Evolutionary conservation across 2,113 vertebrate species (phyloP).

Genomic region (Nannobrachium achirus): DNA sequence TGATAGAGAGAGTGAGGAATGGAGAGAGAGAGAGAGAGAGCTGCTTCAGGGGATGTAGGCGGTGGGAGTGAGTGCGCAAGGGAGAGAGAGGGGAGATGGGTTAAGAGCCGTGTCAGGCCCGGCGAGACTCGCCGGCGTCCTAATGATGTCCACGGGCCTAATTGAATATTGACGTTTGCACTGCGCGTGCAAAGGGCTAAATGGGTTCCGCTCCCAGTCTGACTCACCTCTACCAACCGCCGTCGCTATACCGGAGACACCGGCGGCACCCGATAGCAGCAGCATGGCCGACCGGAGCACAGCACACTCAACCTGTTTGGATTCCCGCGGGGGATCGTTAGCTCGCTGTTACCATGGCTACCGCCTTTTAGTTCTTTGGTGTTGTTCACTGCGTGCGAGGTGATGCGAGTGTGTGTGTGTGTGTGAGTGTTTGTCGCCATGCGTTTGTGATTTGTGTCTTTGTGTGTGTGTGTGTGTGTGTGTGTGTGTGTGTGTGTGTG

Average conservation of each 20-base stretch:
- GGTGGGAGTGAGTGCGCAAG: background rate
- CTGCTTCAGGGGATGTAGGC: background rate
- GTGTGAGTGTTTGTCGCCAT: background rate
- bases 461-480: background rate
- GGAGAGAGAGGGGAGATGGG: slow-evolving; percentile 13
- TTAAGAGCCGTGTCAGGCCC: slow-evolving; percentile 63
- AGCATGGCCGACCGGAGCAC: background rate
- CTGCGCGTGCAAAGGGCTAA: slow-evolving; percentile 57
- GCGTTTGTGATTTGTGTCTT: slow-evolving; percentile 7
- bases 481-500: background rate
- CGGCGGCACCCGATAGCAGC: no score
- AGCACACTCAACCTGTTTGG: slow-evolving; percentile 47
- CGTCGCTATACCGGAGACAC: no score
- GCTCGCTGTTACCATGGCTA: slow-evolving; percentile 57
- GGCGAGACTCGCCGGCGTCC: slow-evolving; percentile 47
- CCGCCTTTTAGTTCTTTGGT: slow-evolving; percentile 20
- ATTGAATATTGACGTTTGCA: slow-evolving; percentile 79
- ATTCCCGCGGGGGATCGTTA: slow-evolving; percentile 41
- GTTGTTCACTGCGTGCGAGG: background rate
- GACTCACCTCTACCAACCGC: slow-evolving; percentile 33
- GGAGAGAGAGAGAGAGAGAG: slow-evolving; percentile 9
- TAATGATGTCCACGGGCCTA: slow-evolving; percentile 73
- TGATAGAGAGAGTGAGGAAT: background rate
- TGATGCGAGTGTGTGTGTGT: background rate
- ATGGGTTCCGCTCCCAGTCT: slow-evolving; percentile 53